Conservation (phyloP, 2,113 vertebrate genomes). For the Origma solitaria region DNA sequence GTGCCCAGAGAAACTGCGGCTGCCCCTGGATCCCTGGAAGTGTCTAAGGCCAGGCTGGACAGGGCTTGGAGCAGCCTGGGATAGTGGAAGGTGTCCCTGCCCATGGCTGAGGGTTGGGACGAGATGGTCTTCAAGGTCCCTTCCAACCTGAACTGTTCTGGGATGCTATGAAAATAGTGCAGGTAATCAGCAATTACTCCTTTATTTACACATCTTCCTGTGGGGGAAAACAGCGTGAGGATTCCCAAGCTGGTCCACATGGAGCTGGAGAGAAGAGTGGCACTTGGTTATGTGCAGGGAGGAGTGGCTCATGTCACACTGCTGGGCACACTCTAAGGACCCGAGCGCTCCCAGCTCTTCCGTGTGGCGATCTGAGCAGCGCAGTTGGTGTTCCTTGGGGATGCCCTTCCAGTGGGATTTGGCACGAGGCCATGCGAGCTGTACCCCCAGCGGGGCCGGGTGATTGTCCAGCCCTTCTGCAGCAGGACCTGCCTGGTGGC, state of each 20-base stretch:
- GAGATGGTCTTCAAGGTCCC: not conserved
- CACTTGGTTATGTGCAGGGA: not conserved
- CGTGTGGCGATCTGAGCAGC: not conserved
- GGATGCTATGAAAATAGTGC: not conserved
- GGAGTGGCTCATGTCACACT: fast-evolving
- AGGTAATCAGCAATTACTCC: not conserved
- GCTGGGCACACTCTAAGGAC: fast-evolving
- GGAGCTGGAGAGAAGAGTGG: not conserved
- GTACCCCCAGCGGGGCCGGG: not conserved
- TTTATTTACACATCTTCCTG: not conserved
- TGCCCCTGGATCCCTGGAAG: not conserved
- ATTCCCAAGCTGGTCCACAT: not conserved
- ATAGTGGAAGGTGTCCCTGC: not conserved
- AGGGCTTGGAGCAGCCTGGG: not conserved
- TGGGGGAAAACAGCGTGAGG: fast-evolving
- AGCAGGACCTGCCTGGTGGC: not conserved
- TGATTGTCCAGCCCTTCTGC: fast-evolving
- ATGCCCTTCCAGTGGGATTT: not conserved
- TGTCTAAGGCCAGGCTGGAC: fast-evolving
- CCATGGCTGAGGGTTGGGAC: not conserved
- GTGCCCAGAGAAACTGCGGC: not conserved
- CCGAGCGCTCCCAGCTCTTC: not conserved
- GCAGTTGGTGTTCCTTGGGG: not conserved
- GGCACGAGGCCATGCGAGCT: fast-evolving
- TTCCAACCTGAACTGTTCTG: not conserved